Evolutionary conservation across 2,113 vertebrate genomes (phyloP).

Genomic region (Phrynosoma platyrhinos): DNA sequence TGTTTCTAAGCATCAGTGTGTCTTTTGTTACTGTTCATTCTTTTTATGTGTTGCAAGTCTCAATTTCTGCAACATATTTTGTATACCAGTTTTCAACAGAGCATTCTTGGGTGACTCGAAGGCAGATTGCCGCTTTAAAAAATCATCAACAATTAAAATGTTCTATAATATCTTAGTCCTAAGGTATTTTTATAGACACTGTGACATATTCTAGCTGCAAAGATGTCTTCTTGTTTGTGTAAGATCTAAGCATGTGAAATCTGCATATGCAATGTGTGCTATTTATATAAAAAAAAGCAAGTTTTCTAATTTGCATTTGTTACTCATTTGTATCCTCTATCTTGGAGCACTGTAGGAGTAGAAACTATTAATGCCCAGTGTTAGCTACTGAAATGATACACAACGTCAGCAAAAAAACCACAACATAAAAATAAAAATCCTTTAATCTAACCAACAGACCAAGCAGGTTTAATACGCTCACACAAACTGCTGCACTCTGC

Average conservation of each 20-base stretch:
- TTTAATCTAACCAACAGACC: conserved; percentile 31
- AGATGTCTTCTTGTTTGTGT: not conserved
- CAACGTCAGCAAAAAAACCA: conserved; percentile 66
- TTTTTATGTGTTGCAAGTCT: not conserved
- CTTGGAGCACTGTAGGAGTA: conserved; percentile 20
- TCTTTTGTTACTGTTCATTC: not conserved
- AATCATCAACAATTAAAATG: not conserved
- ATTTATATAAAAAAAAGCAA: not conserved
- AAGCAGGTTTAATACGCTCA: conserved; percentile 48
- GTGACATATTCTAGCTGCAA: not conserved
- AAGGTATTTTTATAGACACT: conserved; percentile 12
- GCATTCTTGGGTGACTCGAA: no score
- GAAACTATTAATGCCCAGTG: conserved; percentile 57
- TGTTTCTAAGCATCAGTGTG: no score
- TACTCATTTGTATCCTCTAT: not conserved
- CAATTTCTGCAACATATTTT: not conserved
- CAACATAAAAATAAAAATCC: not conserved
- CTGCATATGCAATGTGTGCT: not conserved
- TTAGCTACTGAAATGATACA: conserved; percentile 44
- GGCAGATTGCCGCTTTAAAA: not conserved
- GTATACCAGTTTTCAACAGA: not conserved
- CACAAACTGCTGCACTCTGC: conserved; percentile 61
- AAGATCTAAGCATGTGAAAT: not conserved
- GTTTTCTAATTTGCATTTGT: not conserved
- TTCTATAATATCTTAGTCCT: conserved; percentile 7